phyloP scores from a whole-genome alignment of 2,113 vertebrate species.

The Pseudorectes ferrugineus region DNA sequence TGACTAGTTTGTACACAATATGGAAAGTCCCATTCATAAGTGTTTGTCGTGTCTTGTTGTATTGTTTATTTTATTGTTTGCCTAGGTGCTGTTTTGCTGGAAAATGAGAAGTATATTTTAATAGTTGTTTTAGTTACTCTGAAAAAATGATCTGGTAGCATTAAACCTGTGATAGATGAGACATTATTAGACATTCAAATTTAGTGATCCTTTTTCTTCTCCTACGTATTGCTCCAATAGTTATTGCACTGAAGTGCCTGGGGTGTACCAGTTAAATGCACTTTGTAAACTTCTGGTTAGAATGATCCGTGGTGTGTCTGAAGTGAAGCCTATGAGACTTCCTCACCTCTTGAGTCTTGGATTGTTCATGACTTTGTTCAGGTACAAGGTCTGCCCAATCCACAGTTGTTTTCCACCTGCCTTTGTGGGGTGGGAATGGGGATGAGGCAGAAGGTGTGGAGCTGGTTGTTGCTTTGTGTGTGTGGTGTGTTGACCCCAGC shows the following conservation, averaged over 20 bases:
- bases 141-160: background rate
- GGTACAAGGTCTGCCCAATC: background rate
- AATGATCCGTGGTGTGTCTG: background rate
- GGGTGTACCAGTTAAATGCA: background rate
- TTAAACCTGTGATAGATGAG: background rate
- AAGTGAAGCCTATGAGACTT: background rate
- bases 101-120: background rate
- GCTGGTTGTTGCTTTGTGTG: background rate
- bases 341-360: background rate
- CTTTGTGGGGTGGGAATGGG: rapidly evolving
- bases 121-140: background rate
- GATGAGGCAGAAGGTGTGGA: rapidly evolving
- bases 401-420: background rate
- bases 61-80: background rate
- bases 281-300: background rate
- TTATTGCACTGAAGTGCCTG: background rate
- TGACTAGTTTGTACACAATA: background rate
- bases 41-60: background rate
- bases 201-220: background rate
- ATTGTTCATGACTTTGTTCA: background rate
- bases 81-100: background rate
- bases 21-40: background rate
- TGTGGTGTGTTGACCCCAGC: background rate
- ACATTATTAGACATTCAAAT: background rate
- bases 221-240: background rate